Percentiles rank a stretch among this genome's conserved stretches.
phyloP scores from a whole-genome alignment of 2,113 vertebrate species.

The Silurus asotus region DNA sequence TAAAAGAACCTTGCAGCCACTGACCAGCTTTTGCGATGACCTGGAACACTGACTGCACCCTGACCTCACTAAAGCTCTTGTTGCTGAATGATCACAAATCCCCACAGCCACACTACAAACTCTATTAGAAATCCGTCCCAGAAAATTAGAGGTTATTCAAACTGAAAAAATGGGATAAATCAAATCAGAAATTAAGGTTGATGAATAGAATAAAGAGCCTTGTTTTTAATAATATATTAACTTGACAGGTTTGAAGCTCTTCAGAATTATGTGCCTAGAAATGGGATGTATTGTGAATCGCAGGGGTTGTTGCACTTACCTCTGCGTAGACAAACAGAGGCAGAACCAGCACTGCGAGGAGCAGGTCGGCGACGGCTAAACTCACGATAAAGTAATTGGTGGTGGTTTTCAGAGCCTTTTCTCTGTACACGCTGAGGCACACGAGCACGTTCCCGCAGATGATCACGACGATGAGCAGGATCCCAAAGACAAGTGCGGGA shows the following conservation, averaged over 20 bases:
- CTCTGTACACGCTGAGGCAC: slow-evolving; percentile 87
- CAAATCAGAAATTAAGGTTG: too few relatives aligned
- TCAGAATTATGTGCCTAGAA: not conserved
- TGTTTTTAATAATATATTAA: too few relatives aligned
- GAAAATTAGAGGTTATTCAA: not conserved
- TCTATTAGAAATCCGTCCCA: not conserved
- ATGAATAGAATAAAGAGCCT: not conserved
- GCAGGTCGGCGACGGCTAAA: slow-evolving; percentile 87
- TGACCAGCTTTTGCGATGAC: not conserved
- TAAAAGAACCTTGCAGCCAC: not conserved
- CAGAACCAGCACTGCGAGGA: slow-evolving; percentile 87
- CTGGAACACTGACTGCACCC: not conserved
- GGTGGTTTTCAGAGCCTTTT: slow-evolving; percentile 90
- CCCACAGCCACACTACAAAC: not conserved
- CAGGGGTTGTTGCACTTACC: slow-evolving; percentile 70
- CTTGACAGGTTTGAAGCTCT: too few relatives aligned
- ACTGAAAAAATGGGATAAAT: not conserved
- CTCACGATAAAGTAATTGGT: slow-evolving; percentile 97
- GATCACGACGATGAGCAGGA: slow-evolving; percentile 83
- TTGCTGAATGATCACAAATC: slow-evolving; percentile 1
- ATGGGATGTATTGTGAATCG: not conserved
- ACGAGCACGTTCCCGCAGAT: slow-evolving; percentile 89
- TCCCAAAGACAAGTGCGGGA: slow-evolving; percentile 79
- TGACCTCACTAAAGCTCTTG: not conserved
- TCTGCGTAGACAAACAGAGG: slow-evolving; percentile 91